Base-by-base conservation (phyloP, 1,140 invertebrate species). In the Drosophila sp. region DNA sequence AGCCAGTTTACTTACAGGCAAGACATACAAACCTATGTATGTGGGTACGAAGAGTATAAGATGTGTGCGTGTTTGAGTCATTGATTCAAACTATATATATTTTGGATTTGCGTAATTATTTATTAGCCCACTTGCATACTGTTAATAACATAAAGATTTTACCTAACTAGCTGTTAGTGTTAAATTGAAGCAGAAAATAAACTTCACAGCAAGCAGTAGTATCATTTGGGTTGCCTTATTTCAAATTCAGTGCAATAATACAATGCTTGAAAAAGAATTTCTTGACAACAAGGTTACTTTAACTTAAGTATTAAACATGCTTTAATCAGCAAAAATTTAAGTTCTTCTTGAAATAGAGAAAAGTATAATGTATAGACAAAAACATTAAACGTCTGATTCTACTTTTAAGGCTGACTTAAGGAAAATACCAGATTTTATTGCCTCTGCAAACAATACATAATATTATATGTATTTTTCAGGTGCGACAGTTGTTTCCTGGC, bases 401-500 rank as follows among this genome's bases (percentile, higher is more conserved):
- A n/a, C n/a, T n/a, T n/a, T n/a, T n/a, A n/a, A n/a, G n/a, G n/a
- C n/a, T n/a, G n/a, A n/a, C n/a, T n/a, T n/a, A n/a, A n/a, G n/a
- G n/a, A n/a, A n/a, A n/a, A n/a, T n/a, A n/a, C n/a, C n/a, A n/a
- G n/a, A n/a, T n/a, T n/a, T n/a, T n/a, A n/a, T n/a, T n/a, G n/a
- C n/a, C n/a, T n/a, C 7, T 16, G 27, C 2, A 32, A 43, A 51
- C 18, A 25, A 46, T 4, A 45, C n/a, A n/a, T n/a, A n/a, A n/a
- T n/a, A n/a, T n/a, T n/a, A n/a, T n/a, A n/a, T n/a, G n/a, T n/a
- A n/a, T n/a, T n/a, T 94, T 66, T 50, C 92, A 98, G 97, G 97
- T 92, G 97, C 97, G 61, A 98, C 97, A 61, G 96, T 98, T 56
- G 97, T 98, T 75, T 98, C 97, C 87, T 98, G 97, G 97, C 93